phyloP scores from a whole-genome alignment of 2,888 invertebrate genomes.

The Drosophila peninsularis region DNA sequence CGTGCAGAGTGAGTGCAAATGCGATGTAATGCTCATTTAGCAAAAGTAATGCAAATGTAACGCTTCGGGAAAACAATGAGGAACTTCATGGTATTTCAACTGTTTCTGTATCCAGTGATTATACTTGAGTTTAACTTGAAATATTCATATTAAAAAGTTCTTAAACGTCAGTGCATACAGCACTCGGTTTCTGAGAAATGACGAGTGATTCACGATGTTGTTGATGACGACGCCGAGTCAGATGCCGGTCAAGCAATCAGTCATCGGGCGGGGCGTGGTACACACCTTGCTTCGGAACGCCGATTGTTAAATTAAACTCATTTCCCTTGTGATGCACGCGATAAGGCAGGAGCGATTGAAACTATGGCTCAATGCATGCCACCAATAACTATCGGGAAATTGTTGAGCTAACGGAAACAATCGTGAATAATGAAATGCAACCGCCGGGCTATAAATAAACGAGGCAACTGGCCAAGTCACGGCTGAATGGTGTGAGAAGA shows the following conservation, averaged over 20 bases:
- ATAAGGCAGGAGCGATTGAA: constrained; percentile 20
- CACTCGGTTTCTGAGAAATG: constrained; percentile 55
- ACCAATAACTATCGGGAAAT: constrained; percentile 25
- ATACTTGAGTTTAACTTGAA: constrained; percentile 5
- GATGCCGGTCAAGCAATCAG: constrained; percentile 54
- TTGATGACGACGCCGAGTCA: constrained; percentile 20
- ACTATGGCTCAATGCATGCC: constrained; percentile 10
- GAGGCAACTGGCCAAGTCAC: constrained; percentile 47
- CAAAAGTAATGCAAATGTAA: constrained; percentile 17
- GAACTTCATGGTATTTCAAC: constrained; percentile 10
- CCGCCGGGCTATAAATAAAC: constrained; percentile 60
- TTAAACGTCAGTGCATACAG: constrained; percentile 23
- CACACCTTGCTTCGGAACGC: constrained; percentile 60
- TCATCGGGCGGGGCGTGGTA: constrained; percentile 36
- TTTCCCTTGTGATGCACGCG: constrained; percentile 51
- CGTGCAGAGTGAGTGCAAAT: constrained; percentile 10
- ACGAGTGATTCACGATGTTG: constrained; percentile 53
- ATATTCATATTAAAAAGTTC: constrained; percentile 32
- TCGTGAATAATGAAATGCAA: constrained; percentile 72
- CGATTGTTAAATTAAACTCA: constrained; percentile 61
- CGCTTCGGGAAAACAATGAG: constrained; percentile 7
- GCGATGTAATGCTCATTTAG: constrained; percentile 15
- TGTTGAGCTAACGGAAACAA: constrained; percentile 72
- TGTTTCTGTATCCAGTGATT: constrained; percentile 1
- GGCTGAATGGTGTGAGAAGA: constrained; percentile 59